phyloP scores from a whole-genome alignment of 2,113 vertebrate genomes.

The Typhlomys cinereus region DNA sequence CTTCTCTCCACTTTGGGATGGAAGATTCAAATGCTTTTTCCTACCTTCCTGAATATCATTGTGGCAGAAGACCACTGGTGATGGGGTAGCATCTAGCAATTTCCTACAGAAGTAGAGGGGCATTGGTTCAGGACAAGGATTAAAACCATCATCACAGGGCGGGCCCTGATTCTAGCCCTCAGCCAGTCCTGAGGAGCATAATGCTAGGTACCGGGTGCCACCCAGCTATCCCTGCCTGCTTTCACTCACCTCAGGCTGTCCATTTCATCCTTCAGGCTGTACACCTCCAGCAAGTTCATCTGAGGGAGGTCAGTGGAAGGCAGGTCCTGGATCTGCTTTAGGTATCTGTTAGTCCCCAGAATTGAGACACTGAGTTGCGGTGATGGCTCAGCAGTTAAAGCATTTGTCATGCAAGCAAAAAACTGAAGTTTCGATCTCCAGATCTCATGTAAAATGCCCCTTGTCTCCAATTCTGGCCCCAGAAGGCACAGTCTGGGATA shows the following conservation, averaged over 20 bases:
- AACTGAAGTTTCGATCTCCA: too few species aligned
- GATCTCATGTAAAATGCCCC: too few species aligned
- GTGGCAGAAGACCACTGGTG: slow-evolving; percentile 96
- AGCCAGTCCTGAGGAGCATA: too few species aligned
- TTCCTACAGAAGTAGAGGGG: slow-evolving; percentile 78
- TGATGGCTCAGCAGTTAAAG: too few species aligned
- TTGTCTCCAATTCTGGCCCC: too few species aligned
- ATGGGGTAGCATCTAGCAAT: slow-evolving; percentile 89
- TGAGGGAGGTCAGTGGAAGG: slow-evolving; percentile 87
- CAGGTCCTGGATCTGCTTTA: slow-evolving; percentile 91
- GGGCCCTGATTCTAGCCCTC: not conserved
- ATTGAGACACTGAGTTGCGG: not conserved
- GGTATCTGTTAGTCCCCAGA: slow-evolving; percentile 86
- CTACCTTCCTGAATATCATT: slow-evolving; percentile 97
- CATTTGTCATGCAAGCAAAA: too few species aligned
- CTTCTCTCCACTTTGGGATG: not conserved
- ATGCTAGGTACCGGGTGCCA: not conserved
- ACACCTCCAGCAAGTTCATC: slow-evolving; percentile 88
- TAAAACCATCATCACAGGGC: not conserved
- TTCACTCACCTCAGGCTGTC: slow-evolving; percentile 90
- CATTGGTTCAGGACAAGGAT: not conserved
- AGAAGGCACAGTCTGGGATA: too few species aligned
- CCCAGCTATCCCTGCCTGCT: not conserved
- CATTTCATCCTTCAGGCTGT: slow-evolving; percentile 90
- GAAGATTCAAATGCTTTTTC: not conserved